phyloP scores from a whole-genome alignment of 2,888 invertebrate genomes.

The Salticus scenicus region DNA sequence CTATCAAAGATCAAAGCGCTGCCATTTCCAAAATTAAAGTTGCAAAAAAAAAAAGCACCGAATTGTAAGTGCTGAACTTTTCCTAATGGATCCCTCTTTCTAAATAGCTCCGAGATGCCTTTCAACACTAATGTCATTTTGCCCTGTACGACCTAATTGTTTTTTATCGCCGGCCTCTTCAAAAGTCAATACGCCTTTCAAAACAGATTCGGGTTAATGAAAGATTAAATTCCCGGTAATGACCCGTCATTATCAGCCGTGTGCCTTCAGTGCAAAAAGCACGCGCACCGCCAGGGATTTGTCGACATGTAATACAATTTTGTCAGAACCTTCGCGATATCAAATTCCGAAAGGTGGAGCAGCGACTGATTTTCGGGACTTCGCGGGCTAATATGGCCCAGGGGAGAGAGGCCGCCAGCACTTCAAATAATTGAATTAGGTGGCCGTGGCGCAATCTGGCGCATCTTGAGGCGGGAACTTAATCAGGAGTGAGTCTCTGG shows the following conservation, averaged over 20 bases:
- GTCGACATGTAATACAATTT: slow-evolving; percentile 67
- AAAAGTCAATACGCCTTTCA: slow-evolving; percentile 55
- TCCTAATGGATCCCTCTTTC: slow-evolving; percentile 17
- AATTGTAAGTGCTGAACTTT: not conserved
- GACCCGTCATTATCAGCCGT: slow-evolving; percentile 59
- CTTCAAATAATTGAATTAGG: slow-evolving; percentile 69
- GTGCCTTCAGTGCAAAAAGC: slow-evolving; percentile 21
- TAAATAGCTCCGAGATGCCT: slow-evolving; percentile 41
- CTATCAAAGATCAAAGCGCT: slow-evolving; percentile 46
- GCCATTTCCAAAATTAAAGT: slow-evolving; percentile 46
- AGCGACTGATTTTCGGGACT: slow-evolving; percentile 63
- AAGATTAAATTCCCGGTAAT: slow-evolving; percentile 67
- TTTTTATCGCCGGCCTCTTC: slow-evolving; percentile 33
- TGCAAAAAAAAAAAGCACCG: not conserved
- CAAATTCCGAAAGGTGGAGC: slow-evolving; percentile 45
- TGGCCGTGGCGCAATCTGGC: slow-evolving; percentile 50
- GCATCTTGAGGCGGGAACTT: slow-evolving; percentile 23
- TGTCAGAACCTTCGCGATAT: slow-evolving; percentile 40
- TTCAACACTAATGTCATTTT: slow-evolving; percentile 54
- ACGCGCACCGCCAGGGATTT: slow-evolving; percentile 35
- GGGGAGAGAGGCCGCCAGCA: slow-evolving; percentile 50
- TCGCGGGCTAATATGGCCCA: slow-evolving; percentile 52
- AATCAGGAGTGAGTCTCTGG: slow-evolving; percentile 20
- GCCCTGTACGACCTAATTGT: slow-evolving; percentile 36
- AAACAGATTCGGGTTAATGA: slow-evolving; percentile 63